These are phyloP conservation scores for Furcula furcula DNA, from an alignment of 2,888 invertebrate genomes.

Conservation along the genomic window DNA sequence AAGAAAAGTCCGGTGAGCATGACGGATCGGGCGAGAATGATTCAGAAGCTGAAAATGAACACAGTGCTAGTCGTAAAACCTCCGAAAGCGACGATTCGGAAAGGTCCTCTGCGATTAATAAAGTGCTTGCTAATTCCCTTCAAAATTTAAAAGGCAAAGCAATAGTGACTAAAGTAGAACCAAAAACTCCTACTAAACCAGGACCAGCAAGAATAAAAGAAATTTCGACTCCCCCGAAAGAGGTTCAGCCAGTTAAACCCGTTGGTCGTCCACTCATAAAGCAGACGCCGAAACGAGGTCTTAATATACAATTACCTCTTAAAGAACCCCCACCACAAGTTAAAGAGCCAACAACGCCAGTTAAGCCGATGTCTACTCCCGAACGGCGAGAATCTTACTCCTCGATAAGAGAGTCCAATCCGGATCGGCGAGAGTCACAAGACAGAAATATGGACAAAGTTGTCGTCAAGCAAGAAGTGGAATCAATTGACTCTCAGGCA, in stretches of 20 bases:
- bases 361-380: constrained; percentile 12
- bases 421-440: constrained; percentile 45
- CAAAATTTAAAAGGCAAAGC: constrained; percentile 46
- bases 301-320: constrained; percentile 39
- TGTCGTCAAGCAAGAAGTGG: constrained; percentile 62
- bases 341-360: constrained; percentile 8
- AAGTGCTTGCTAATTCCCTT: constrained; percentile 20
- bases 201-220: constrained; percentile 23
- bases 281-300: constrained; percentile 67
- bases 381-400: constrained; percentile 21
- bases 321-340: constrained; percentile 23
- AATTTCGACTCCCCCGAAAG: constrained; percentile 27
- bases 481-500: constrained; percentile 35
- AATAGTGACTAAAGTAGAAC: constrained; percentile 36
- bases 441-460: constrained; percentile 47
- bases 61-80: constrained; percentile 20
- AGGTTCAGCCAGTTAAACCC: constrained; percentile 33
- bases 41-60: constrained; percentile 41
- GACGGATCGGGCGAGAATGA: constrained; percentile 39
- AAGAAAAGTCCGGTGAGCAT: constrained; percentile 36
- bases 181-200: constrained; percentile 34
- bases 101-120: constrained; percentile 11
- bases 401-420: constrained; percentile 34
- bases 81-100: constrained; percentile 47
- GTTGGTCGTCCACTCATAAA: constrained; percentile 59